Percentiles rank a stretch among this genome's conserved stretches.
Conservation (phyloP, 2,797 vertebrate genomes). For the Danio tinwini region DNA sequence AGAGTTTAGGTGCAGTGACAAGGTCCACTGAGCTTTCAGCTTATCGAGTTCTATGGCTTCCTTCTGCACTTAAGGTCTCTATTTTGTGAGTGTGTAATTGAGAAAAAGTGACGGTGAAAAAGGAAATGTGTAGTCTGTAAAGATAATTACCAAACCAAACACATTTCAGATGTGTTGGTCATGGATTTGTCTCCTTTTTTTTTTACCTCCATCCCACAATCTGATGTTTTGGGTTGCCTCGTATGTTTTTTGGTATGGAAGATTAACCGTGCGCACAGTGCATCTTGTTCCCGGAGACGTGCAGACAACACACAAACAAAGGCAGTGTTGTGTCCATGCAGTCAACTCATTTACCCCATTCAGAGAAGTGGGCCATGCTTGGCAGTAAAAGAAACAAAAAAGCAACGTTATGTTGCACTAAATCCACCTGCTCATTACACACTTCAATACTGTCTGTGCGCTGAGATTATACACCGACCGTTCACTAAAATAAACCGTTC, state of each 20-base stretch:
- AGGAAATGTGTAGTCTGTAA: conserved; percentile 1
- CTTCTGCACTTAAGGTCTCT: conserved; percentile 45
- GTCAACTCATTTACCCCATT: conserved; percentile 16
- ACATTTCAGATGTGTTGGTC: conserved; percentile 33
- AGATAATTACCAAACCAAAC: conserved; percentile 20
- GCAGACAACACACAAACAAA: conserved; percentile 57
- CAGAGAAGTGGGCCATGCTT: background rate
- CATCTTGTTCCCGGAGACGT: conserved; percentile 28
- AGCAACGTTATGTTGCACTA: conserved; percentile 8
- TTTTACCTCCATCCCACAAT: background rate
- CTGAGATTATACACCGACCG: background rate
- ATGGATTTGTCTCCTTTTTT: background rate
- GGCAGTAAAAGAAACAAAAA: background rate
- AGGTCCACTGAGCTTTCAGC: conserved; percentile 44
- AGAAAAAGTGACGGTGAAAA: conserved; percentile 19
- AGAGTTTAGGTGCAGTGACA: conserved; percentile 54
- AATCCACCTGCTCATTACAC: conserved; percentile 13
- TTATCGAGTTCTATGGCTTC: conserved; percentile 43
- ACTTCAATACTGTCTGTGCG: background rate
- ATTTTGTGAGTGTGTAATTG: conserved; percentile 40
- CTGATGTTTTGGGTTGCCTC: background rate
- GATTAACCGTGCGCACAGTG: background rate
- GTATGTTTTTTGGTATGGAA: background rate
- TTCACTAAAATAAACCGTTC: background rate
- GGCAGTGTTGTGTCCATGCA: conserved; percentile 43